These are phyloP conservation scores for Parazoanthus darwini DNA, from an alignment of 92 coral and sea anemone species.

Conservation along the genomic window DNA sequence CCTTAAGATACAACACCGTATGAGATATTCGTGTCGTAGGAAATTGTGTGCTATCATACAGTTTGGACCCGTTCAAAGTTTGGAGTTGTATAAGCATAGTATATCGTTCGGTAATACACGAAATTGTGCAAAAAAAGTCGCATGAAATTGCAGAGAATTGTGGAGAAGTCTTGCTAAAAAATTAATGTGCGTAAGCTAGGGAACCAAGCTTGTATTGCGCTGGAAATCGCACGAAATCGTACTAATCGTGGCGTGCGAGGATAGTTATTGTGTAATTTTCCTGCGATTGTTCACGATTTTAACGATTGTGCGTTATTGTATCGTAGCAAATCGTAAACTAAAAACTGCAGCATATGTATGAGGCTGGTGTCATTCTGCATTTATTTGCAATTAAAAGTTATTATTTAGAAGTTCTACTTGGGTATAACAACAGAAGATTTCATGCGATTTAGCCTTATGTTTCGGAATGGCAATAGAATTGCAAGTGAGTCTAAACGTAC, in stretches of 20 bases:
- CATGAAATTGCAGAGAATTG: background rate
- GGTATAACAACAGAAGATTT: too few relatives aligned
- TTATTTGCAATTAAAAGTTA: too few relatives aligned
- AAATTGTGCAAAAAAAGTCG: too few relatives aligned
- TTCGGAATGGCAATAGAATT: too few relatives aligned
- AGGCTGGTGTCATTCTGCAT: background rate
- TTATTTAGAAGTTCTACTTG: too few relatives aligned
- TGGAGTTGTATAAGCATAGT: too few relatives aligned
- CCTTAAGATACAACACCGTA: too few relatives aligned
- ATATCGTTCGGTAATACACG: too few relatives aligned
- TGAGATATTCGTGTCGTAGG: too few relatives aligned
- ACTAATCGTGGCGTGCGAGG: background rate
- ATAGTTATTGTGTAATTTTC: background rate
- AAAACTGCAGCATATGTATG: background rate
- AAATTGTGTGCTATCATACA: too few relatives aligned
- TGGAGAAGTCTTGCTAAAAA: background rate
- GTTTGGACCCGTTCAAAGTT: too few relatives aligned
- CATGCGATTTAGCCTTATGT: too few relatives aligned
- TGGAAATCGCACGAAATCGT: background rate
- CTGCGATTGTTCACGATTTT: background rate
- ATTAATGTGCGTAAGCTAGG: background rate
- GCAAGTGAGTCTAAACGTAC: slow-evolving; percentile 8
- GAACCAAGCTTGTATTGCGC: background rate
- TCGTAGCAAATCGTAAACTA: background rate
- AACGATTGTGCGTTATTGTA: background rate